A percentile compares a stretch with the other conserved stretches of the same genome.
These are phyloP conservation scores for Rutilus rutilus DNA, from an alignment of 2,113 vertebrate species.

Conservation along the genomic window DNA sequence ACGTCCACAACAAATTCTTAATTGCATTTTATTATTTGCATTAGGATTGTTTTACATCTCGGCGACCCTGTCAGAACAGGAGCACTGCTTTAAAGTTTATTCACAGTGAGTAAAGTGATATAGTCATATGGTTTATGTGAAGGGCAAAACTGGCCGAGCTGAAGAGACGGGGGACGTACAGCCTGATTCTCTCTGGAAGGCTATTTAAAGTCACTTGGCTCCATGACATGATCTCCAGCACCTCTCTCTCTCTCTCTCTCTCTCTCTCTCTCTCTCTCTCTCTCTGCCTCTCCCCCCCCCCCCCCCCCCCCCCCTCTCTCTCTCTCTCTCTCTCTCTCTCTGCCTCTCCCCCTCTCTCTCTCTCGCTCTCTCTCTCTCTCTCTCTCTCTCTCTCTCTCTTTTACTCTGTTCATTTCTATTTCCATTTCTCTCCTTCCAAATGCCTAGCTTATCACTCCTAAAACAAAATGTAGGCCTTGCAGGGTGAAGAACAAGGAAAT, in stretches of 20 bases:
- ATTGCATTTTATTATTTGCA: background rate
- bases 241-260: conserved; percentile 9
- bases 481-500: conserved; percentile 13
- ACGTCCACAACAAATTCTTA: background rate
- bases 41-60: background rate
- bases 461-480: background rate
- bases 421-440: conserved; percentile 2
- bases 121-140: background rate
- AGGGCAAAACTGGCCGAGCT: background rate
- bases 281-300: no score
- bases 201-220: conserved; percentile 17
- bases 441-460: background rate
- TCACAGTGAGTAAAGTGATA: background rate
- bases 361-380: no score
- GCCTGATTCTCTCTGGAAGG: conserved; percentile 8
- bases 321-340: no score
- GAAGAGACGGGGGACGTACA: background rate
- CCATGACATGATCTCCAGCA: background rate
- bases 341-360: no score
- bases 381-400: no score
- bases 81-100: background rate
- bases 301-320: no score
- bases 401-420: background rate
- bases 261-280: no score
- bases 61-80: background rate